Evolutionary conservation across 2,113 vertebrate genomes (phyloP).

Genomic region (Garra rufa): DNA sequence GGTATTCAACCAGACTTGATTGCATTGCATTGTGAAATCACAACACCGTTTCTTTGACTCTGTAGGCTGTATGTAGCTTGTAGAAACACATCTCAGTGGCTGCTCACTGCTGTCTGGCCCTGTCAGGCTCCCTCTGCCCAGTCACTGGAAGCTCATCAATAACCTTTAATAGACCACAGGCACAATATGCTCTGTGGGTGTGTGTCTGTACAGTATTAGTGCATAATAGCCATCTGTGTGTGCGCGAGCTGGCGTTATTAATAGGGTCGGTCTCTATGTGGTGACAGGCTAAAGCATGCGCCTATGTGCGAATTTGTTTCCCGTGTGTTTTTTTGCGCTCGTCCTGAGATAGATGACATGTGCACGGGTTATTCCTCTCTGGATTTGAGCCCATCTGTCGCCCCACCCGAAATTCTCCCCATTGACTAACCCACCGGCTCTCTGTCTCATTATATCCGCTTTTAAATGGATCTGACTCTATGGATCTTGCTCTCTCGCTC

Average conservation of each 20-base stretch:
- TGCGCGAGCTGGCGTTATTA: conserved; percentile 69
- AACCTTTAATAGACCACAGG: conserved; percentile 67
- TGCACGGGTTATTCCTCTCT: conserved; percentile 17
- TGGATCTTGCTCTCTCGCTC: conserved; percentile 10
- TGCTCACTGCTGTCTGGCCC: conserved; percentile 37
- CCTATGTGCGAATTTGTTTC: conserved; percentile 79
- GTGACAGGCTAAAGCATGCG: conserved; percentile 77
- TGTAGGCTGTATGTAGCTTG: background rate
- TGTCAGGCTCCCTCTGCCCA: conserved; percentile 54
- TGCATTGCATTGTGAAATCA: background rate
- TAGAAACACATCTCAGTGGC: background rate
- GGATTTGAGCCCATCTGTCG: conserved; percentile 29
- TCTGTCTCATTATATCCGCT: conserved; percentile 17
- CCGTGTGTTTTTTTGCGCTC: conserved; percentile 37
- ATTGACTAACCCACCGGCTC: conserved; percentile 10
- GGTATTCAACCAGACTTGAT: background rate
- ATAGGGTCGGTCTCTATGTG: conserved; percentile 72
- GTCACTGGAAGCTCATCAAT: conserved; percentile 71
- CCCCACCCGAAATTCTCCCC: conserved; percentile 10
- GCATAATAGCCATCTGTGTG: conserved; percentile 38
- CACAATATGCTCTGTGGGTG: conserved; percentile 28
- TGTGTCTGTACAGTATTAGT: conserved; percentile 39
- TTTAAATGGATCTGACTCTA: background rate
- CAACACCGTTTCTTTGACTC: background rate
- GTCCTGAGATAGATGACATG: background rate